phyloP scores from a whole-genome alignment of 2,888 invertebrate species.

The Ceratothoa steindachneri region DNA sequence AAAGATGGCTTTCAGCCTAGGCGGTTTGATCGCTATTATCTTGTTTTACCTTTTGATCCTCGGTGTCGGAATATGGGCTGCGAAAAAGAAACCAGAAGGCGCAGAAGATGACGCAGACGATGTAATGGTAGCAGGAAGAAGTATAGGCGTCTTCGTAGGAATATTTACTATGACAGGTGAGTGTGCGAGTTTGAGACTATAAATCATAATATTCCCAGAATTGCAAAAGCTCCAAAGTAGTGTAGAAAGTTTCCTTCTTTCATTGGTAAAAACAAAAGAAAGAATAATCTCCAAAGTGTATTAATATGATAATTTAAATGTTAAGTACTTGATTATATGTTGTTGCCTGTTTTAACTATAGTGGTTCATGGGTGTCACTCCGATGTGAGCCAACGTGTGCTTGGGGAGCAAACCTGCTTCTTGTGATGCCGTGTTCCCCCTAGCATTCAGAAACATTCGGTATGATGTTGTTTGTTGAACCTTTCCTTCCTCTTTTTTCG shows the following conservation, averaged over 20 bases:
- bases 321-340: neutral
- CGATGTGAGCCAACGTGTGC: too few species aligned
- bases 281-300: too few species aligned
- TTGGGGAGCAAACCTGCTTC: too few species aligned
- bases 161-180: slow-evolving; percentile 68
- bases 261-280: neutral
- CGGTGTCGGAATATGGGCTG: slow-evolving; percentile 65
- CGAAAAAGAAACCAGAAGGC: slow-evolving; percentile 55
- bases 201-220: too few species aligned
- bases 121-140: slow-evolving; percentile 67
- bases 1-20: slow-evolving; percentile 55
- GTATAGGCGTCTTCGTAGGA: slow-evolving; percentile 65
- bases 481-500: too few species aligned
- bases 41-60: slow-evolving; percentile 66
- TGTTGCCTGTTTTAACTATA: too few species aligned
- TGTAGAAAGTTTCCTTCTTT: neutral
- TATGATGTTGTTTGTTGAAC: too few species aligned
- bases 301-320: too few species aligned
- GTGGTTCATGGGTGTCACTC: too few species aligned
- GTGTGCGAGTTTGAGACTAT: slow-evolving; percentile 20
- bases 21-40: slow-evolving; percentile 63
- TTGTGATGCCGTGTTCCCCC: too few species aligned
- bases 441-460: too few species aligned
- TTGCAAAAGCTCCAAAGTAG: too few species aligned
- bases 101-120: slow-evolving; percentile 59